These are phyloP conservation scores for Pyxicephalus adspersus DNA, from an alignment of 2,113 vertebrate genomes.

Conservation along the genomic window DNA sequence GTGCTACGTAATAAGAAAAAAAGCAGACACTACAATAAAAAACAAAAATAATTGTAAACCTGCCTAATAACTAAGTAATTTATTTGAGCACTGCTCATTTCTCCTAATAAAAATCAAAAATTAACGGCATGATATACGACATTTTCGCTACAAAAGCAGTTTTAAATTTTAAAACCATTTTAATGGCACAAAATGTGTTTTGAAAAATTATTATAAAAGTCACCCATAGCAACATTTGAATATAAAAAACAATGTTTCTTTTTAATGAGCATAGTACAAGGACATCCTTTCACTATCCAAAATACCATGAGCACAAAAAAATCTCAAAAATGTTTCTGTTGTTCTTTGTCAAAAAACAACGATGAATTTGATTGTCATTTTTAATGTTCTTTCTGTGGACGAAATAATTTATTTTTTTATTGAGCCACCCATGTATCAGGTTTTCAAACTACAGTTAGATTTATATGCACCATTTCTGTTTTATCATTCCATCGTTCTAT, in stretches of 20 bases:
- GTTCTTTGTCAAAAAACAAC: conserved; percentile 54
- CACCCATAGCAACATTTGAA: conserved; percentile 36
- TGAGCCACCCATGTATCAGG: conserved; percentile 28
- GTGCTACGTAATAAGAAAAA: neutral
- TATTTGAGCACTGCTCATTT: too few species aligned
- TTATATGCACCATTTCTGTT: conserved; percentile 77
- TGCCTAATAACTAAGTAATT: too few species aligned
- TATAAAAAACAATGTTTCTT: conserved; percentile 56
- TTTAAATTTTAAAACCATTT: conserved; percentile 31
- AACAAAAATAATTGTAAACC: too few species aligned
- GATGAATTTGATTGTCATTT: conserved; percentile 57
- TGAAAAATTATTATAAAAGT: conserved; percentile 35
- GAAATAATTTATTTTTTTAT: conserved; percentile 9
- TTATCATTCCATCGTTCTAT: conserved; percentile 78
- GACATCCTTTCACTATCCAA: conserved; percentile 51
- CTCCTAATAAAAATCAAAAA: too few species aligned
- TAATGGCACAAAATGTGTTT: conserved; percentile 43
- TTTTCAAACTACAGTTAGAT: conserved; percentile 67
- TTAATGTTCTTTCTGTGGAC: conserved; percentile 20
- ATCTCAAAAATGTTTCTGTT: conserved; percentile 17
- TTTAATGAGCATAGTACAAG: conserved; percentile 60
- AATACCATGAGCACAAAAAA: conserved; percentile 52
- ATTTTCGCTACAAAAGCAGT: conserved; percentile 9
- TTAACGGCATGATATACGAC: neutral
- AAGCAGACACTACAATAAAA: too few species aligned